These are phyloP conservation scores for Martes martes DNA, from an alignment of 2,113 vertebrate species.

Conservation along the genomic window DNA sequence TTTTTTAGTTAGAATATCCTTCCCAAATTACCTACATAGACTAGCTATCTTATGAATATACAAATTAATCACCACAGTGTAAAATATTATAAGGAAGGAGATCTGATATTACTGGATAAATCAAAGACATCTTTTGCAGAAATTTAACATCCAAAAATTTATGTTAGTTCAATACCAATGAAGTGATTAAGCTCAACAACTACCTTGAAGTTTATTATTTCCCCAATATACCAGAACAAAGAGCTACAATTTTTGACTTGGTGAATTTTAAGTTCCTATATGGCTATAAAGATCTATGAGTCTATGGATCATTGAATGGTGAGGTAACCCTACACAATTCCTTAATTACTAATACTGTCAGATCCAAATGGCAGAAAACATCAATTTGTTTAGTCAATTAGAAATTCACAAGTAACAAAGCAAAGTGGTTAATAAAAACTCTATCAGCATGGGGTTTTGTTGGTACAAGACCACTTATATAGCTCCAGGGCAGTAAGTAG, in stretches of 20 bases:
- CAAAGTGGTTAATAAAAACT: not conserved
- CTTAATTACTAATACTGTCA: not conserved
- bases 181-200: not conserved
- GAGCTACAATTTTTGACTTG: not conserved
- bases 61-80: not conserved
- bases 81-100: not conserved
- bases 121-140: not conserved
- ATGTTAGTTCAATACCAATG: not conserved
- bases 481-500: not conserved
- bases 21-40: not conserved
- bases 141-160: not conserved
- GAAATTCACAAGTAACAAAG: not conserved
- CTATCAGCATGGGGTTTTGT: not conserved
- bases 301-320: not conserved
- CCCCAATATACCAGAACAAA: not conserved
- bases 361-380: not conserved
- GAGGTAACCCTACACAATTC: not conserved
- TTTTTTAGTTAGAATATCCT: not conserved
- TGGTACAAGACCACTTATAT: not conserved
- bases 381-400: not conserved
- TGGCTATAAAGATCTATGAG: not conserved
- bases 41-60: not conserved
- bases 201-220: not conserved
- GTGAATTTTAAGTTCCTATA: not conserved
- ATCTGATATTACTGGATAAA: not conserved